Conservation (phyloP, 2,888 invertebrate species). For the Bibio marci region DNA sequence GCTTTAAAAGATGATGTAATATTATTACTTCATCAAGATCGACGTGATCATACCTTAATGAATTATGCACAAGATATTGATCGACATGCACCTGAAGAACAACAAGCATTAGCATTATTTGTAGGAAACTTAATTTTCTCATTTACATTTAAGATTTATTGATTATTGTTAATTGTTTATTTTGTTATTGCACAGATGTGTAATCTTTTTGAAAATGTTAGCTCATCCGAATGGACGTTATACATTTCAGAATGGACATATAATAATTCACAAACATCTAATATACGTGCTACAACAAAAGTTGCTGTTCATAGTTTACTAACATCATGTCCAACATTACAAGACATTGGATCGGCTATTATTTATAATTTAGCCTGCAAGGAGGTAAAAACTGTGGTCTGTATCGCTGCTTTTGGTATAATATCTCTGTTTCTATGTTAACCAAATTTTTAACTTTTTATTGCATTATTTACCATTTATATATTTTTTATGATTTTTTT, state of each 20-base stretch:
- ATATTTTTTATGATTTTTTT: too few species aligned
- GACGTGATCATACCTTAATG: constrained; percentile 75
- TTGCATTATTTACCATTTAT: too few species aligned
- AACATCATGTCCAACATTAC: constrained; percentile 49
- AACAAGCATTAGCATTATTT: constrained; percentile 61
- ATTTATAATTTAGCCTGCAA: constrained; percentile 84
- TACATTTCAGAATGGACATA: constrained; percentile 87
- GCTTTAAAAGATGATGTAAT: constrained; percentile 82
- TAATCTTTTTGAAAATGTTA: constrained; percentile 77
- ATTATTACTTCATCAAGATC: constrained; percentile 75
- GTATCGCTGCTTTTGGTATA: constrained; percentile 40
- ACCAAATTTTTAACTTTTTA: constrained; percentile 3
- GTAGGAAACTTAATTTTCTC: constrained; percentile 47
- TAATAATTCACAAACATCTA: constrained; percentile 59
- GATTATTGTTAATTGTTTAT: too few species aligned
- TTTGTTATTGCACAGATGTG: constrained; percentile 43
- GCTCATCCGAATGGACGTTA: constrained; percentile 81
- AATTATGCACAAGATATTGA: constrained; percentile 72
- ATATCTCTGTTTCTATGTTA: background rate
- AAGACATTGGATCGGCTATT: constrained; percentile 70
- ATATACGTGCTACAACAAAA: constrained; percentile 80
- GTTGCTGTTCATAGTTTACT: constrained; percentile 74
- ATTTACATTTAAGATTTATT: too few species aligned
- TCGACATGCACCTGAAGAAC: constrained; percentile 52
- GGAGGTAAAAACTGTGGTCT: constrained; percentile 95